Base-by-base conservation (phyloP, 1,140 invertebrate species). In the Camponotus vicinus region DNA sequence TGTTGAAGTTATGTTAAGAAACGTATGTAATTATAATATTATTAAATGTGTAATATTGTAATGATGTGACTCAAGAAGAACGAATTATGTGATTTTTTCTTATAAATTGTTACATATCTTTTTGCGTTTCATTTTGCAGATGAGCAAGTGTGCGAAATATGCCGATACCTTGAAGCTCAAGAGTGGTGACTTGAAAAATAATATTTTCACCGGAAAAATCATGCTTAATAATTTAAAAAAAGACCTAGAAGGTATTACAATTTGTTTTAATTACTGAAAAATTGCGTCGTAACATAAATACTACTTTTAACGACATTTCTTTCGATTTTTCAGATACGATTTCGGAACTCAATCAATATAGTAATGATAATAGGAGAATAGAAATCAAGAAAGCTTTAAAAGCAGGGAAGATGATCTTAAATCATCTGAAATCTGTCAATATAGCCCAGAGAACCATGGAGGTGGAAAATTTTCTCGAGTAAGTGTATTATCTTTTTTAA, bases 321-420 rank as follows among this genome's bases (percentile, higher is more conserved):
- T 21, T 9, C 63, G 15, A 13, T 11, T 66, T 79, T 90, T 49
- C 32, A 94, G 93, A 93, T 67, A 94, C 95, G 40, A 95, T 96
- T 52, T 91, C 89, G 9, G 92, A 93, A 61, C 90, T 97, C 52
- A 91, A 95, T 85, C 95, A 96, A 5, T 96, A 96, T 69, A 96
- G 95, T 5, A 95, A 95, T 57, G 96, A 96, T 2, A 95, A 96
- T 70, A 96, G 95, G 52, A 96, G 96, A 91, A 90, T 97, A 27
- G 96, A 96, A 85, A 95, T 96, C 4, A 95, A 96, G 61, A 95
- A 96, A 84, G 96, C 96, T 0, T 84, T 97, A 27, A 96, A 96
- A 85, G 96, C 96, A 90, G 96, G 96, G 0, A 95, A 95, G 49
- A 93, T 94, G 67, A 92, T 97, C 57, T 88, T 97, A 5, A 96